Evolutionary conservation across 1,140 invertebrate genomes (phyloP), one percentile per base, ranked within the genome.

Genomic region (Dendroctonus valens): DNA sequence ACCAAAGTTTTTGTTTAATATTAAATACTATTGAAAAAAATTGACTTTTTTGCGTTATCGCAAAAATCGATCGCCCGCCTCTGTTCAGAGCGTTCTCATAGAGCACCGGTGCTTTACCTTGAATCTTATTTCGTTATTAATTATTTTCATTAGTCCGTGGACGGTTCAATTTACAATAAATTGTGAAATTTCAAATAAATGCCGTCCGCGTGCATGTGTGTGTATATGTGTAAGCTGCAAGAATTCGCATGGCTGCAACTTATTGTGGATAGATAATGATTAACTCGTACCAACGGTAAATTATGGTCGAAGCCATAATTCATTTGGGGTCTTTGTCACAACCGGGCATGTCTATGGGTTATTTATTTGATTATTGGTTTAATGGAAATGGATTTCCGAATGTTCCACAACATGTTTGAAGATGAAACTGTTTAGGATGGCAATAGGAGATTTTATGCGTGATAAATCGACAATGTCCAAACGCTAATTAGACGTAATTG

Each of bases 101-200:
- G 42, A 49, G 42, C n/a, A 7, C 15, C 37, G 6, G 51, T 51
- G 53, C 60, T 40, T 63, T 62, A 55, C 59, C 59, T 68, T 57
- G 49, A 44, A 59, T 60, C 66, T 52, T 48, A 63, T 68, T 68
- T 68, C 39, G 41, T 68, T 58, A 68, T 68, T 68, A 68, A 68
- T 68, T 68, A 68, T 68, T 68, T 68, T 68, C 66, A 68, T 68
- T 68, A 68, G 53, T 58, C 15, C 44, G 66, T 44, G 57, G 66
- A 68, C 66, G 66, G 58, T 68, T 68, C 58, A 68, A 68, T 68
- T 68, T 68, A 68, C 66, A 68, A 68, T 68, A 68, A 68, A 68
- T 68, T 63, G 66, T 53, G 59, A 68, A 68, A 68, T 68, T 68
- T 68, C 42, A 68, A 53, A 68, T 62, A 63, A 68, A 63, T 67